Evolutionary conservation across 1,140 invertebrate genomes (phyloP).

Genomic region (Archegozetes longisetosus): DNA sequence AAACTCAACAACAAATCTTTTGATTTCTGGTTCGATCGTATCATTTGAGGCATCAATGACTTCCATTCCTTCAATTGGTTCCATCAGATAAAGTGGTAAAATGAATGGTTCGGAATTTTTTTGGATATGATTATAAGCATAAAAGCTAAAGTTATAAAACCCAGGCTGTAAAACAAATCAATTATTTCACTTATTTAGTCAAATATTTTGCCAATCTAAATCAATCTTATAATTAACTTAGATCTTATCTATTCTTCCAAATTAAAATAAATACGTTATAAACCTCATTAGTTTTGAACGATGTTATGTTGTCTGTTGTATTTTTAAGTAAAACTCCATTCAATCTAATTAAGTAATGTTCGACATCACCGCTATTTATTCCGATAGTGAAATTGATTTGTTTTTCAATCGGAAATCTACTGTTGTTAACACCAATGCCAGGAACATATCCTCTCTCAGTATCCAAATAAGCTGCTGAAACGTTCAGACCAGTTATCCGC

Average conservation of each 20-base stretch:
- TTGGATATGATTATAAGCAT: conserved; percentile 24
- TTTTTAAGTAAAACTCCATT: conserved; percentile 21
- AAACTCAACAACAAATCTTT: conserved; percentile 19
- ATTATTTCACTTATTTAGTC: conserved; percentile 5
- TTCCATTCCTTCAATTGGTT: conserved; percentile 21
- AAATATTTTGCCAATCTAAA: too few relatives aligned
- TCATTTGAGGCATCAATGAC: conserved; percentile 20
- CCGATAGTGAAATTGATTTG: conserved; percentile 9
- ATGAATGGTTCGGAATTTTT: conserved; percentile 19
- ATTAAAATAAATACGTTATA: background rate
- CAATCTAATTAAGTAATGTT: conserved; percentile 21
- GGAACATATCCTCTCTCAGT: background rate
- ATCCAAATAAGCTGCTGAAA: background rate
- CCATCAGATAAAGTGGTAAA: conserved; percentile 20
- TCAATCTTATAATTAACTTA: background rate
- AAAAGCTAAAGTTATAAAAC: conserved; percentile 23
- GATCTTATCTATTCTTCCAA: background rate
- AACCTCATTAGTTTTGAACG: conserved; percentile 1
- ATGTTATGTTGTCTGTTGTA: conserved; percentile 12
- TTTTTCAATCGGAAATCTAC: background rate
- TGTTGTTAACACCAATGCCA: background rate
- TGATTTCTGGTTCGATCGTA: conserved; percentile 19
- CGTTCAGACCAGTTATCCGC: background rate
- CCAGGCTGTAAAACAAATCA: conserved; percentile 18
- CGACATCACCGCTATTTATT: conserved; percentile 18